Percentiles rank a stretch among this genome's conserved stretches.
Evolutionary conservation across 2,113 vertebrate species (phyloP).

Genomic region (Bettongia penicillata): DNA sequence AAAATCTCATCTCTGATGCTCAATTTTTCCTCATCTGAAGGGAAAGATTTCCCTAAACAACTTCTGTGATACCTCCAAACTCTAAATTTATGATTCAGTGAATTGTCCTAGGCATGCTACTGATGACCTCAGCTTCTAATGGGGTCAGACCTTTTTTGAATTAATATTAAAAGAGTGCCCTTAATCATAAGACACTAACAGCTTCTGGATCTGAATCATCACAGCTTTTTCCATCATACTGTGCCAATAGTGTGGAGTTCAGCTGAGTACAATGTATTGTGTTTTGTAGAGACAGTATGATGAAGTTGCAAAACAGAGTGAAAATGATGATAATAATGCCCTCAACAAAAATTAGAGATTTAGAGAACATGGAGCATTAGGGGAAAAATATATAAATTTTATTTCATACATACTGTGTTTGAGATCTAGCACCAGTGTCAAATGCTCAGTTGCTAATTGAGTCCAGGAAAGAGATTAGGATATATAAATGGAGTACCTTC

Average conservation of each 20-base stretch:
- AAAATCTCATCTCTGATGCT: not conserved
- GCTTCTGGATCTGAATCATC: not conserved
- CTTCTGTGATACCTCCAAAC: not conserved
- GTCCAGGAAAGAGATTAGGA: not conserved
- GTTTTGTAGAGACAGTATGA: not conserved
- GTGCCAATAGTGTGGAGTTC: not conserved
- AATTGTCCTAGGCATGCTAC: not conserved
- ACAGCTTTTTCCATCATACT: not conserved
- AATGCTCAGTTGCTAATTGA: not conserved
- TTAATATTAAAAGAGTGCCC: not conserved
- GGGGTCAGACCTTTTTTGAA: not conserved
- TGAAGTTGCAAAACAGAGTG: not conserved
- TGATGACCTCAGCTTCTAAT: not conserved
- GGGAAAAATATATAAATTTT: not conserved
- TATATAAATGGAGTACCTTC: not conserved
- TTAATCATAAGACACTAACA: not conserved
- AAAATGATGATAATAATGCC: not conserved
- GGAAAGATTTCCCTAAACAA: not conserved
- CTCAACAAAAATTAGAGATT: not conserved
- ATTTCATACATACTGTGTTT: not conserved
- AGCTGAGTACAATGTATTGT: not conserved
- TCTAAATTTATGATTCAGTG: not conserved
- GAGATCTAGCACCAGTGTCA: not conserved
- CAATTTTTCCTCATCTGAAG: not conserved
- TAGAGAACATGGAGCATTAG: not conserved